phyloP scores from a whole-genome alignment of 2,113 vertebrate genomes.

The Camelus dromedarius region DNA sequence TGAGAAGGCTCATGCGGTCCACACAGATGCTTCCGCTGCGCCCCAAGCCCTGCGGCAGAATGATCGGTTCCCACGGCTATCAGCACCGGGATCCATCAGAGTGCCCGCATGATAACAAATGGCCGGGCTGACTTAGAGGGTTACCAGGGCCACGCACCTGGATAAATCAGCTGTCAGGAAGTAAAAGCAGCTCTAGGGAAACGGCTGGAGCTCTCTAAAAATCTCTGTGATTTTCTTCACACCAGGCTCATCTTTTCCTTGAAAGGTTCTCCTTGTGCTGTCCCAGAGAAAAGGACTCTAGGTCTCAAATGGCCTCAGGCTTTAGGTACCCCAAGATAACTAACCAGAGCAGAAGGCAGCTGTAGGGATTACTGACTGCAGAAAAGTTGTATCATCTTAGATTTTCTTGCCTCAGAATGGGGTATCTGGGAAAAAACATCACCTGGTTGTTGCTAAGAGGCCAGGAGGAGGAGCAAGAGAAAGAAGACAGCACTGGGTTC shows the following conservation, averaged over 20 bases:
- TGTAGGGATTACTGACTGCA: background rate
- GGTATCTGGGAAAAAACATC: background rate
- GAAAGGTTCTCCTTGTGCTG: background rate
- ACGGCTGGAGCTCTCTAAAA: background rate
- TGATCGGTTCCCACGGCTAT: background rate
- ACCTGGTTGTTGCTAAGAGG: background rate
- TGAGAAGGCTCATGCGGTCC: constrained; percentile 69
- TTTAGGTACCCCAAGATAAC: background rate
- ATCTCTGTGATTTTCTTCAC: background rate
- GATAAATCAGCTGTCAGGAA: background rate
- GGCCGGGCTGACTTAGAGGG: background rate
- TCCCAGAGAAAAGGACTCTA: background rate
- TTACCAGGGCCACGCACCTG: background rate
- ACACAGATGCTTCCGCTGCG: constrained; percentile 28
- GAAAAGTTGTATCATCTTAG: background rate
- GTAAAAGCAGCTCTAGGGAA: background rate
- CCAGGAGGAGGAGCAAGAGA: background rate
- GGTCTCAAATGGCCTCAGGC: background rate
- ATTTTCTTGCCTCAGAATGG: background rate
- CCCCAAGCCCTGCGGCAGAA: background rate
- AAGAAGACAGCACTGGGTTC: background rate
- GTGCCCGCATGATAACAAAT: background rate
- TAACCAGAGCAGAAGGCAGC: background rate
- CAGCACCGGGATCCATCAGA: background rate
- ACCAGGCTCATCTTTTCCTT: background rate